phyloP scores from a whole-genome alignment of 2,113 vertebrate species.

The Tenebrosternarchus preto region DNA sequence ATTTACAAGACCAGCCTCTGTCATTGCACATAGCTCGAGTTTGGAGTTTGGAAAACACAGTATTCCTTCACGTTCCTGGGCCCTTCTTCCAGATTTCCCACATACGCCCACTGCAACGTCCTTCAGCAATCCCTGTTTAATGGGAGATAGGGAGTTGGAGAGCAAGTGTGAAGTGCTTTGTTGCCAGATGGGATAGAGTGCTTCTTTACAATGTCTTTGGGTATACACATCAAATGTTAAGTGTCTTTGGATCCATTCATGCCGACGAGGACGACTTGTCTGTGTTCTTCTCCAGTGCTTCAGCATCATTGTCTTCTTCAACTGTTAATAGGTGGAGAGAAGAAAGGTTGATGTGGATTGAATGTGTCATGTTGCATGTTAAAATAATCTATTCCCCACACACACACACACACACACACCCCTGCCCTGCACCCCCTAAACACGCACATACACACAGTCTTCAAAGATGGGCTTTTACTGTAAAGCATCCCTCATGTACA shows the following conservation, averaged over 20 bases:
- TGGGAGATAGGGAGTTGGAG: slow-evolving; percentile 44
- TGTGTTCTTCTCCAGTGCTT: slow-evolving; percentile 71
- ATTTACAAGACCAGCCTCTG: slow-evolving; percentile 32
- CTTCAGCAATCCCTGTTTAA: slow-evolving; percentile 47
- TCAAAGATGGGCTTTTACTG: not conserved
- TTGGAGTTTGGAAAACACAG: slow-evolving; percentile 56
- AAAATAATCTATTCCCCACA: not conserved
- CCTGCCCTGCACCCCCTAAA: not conserved
- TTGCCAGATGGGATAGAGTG: slow-evolving; percentile 74
- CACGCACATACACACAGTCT: slow-evolving; percentile 11
- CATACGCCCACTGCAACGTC: slow-evolving; percentile 58
- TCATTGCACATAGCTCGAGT: slow-evolving; percentile 58
- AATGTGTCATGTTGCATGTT: slow-evolving; percentile 11
- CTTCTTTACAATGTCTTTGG: slow-evolving; percentile 81
- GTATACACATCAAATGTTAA: slow-evolving; percentile 73
- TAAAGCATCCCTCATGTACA: not conserved
- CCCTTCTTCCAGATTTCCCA: slow-evolving; percentile 35
- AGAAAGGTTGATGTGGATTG: slow-evolving; percentile 54
- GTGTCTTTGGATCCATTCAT: slow-evolving; percentile 68
- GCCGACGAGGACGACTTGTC: slow-evolving; percentile 74
- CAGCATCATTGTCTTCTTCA: slow-evolving; percentile 73
- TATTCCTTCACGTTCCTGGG: slow-evolving; percentile 48
- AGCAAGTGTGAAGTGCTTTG: slow-evolving; percentile 68
- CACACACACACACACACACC: slow-evolving; percentile 8
- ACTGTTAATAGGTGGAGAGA: slow-evolving; percentile 63